Evolutionary conservation across 2,113 vertebrate species (phyloP).

Genomic region (Artemisiospiza belli): DNA sequence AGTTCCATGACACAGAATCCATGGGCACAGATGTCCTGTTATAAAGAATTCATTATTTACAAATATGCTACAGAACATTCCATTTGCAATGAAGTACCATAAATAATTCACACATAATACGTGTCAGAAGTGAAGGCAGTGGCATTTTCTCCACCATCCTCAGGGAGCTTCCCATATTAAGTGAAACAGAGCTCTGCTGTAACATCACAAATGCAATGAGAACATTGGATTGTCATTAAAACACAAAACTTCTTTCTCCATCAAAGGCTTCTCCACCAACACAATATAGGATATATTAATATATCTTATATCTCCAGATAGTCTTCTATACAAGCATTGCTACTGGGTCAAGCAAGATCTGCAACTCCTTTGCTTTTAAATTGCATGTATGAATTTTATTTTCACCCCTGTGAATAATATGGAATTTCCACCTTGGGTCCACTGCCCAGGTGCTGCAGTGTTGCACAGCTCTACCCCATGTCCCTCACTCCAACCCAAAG

Average conservation of each 20-base stretch:
- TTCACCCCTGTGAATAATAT: background rate
- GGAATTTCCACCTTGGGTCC: background rate
- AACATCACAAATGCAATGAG: background rate
- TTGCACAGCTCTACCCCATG: background rate
- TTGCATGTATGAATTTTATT: background rate
- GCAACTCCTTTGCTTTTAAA: background rate
- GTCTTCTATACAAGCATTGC: background rate
- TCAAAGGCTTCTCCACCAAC: background rate
- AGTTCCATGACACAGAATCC: background rate
- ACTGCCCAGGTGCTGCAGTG: background rate
- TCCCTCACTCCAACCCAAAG: background rate
- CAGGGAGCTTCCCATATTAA: background rate
- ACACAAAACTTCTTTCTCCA: background rate
- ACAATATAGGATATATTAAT: background rate
- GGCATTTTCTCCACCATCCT: background rate
- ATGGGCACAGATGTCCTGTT: background rate
- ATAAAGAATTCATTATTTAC: slow-evolving; percentile 54
- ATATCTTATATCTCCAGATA: background rate
- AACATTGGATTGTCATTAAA: background rate
- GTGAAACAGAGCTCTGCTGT: background rate
- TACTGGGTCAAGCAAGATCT: background rate
- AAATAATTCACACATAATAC: background rate
- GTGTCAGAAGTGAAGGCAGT: background rate
- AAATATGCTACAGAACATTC: slow-evolving; percentile 30
- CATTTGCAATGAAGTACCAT: slow-evolving; percentile 9